Conservation (phyloP, 2,797 vertebrate species). For the Oryzias dopingdopingensis region DNA sequence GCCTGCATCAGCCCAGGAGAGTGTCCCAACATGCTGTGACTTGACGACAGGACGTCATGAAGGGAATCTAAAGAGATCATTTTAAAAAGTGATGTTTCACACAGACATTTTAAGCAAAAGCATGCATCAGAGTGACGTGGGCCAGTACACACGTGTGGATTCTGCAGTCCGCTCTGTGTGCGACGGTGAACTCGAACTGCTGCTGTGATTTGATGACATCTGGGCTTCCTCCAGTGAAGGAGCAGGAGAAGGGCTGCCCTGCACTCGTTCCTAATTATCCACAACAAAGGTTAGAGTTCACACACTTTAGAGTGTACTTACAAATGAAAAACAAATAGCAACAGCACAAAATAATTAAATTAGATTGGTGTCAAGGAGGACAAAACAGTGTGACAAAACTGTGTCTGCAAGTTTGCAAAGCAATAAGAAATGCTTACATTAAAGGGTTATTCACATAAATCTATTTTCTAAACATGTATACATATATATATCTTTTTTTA, state of each 20-base stretch:
- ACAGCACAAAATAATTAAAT: not conserved
- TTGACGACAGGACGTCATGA: slow-evolving; percentile 88
- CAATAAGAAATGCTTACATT: too few species aligned
- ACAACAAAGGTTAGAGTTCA: not conserved
- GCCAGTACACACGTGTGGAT: slow-evolving; percentile 52
- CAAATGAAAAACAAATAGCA: not conserved
- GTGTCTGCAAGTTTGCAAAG: too few species aligned
- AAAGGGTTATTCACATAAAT: too few species aligned
- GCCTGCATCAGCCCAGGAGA: slow-evolving; percentile 87
- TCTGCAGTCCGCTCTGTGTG: slow-evolving; percentile 81
- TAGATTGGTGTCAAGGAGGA: too few species aligned
- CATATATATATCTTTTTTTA: too few species aligned
- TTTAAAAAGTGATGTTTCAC: not conserved
- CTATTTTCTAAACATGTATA: too few species aligned
- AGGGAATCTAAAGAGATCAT: slow-evolving; percentile 79
- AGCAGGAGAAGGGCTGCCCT: slow-evolving; percentile 92
- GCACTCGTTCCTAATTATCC: slow-evolving; percentile 85
- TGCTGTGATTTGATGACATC: slow-evolving; percentile 94
- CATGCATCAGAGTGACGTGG: not conserved
- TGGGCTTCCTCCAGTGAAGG: slow-evolving; percentile 93
- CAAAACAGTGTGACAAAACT: too few species aligned
- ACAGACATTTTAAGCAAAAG: too few species aligned
- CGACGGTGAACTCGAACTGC: slow-evolving; percentile 94
- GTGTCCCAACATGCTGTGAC: slow-evolving; percentile 89
- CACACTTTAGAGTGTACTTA: not conserved